These are phyloP conservation scores for Vesta saturnalis DNA, from an alignment of 2,888 invertebrate genomes.

Conservation along the genomic window DNA sequence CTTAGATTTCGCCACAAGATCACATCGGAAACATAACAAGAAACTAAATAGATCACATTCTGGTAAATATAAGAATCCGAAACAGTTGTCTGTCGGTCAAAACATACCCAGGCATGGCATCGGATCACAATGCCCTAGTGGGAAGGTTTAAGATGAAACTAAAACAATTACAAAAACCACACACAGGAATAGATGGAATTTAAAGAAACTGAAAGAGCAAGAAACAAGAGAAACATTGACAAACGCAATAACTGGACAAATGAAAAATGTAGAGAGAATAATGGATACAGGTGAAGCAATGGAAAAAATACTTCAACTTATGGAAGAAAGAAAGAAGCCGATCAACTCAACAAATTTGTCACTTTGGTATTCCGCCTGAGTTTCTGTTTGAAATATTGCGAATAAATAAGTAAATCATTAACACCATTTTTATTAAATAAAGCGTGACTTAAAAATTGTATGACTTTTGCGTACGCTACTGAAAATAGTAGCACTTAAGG, in stretches of 20 bases:
- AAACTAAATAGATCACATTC: neutral
- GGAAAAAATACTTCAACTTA: constrained; percentile 2
- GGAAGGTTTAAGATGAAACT: constrained; percentile 16
- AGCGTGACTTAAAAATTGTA: too few relatives aligned
- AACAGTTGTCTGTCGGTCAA: constrained; percentile 6
- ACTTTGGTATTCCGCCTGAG: too few relatives aligned
- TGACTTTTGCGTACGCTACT: too few relatives aligned
- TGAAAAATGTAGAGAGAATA: neutral
- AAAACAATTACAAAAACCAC: constrained; percentile 12
- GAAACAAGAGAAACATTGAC: constrained; percentile 10
- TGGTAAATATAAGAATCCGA: constrained; percentile 1
- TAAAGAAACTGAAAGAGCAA: constrained; percentile 17
- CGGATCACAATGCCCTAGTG: constrained; percentile 7
- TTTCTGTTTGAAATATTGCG: too few relatives aligned
- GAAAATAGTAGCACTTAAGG: too few relatives aligned
- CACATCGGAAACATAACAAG: neutral
- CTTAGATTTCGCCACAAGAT: neutral
- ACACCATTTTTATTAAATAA: too few relatives aligned
- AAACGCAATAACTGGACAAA: neutral
- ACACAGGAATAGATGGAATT: constrained; percentile 10
- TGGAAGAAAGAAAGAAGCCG: constrained; percentile 2
- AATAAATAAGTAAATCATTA: too few relatives aligned
- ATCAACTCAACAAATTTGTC: too few relatives aligned
- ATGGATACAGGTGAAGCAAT: neutral
- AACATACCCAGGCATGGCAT: constrained; percentile 1